Base-by-base conservation (phyloP, 2,113 vertebrate genomes). In the Heteronetta atricapilla region DNA sequence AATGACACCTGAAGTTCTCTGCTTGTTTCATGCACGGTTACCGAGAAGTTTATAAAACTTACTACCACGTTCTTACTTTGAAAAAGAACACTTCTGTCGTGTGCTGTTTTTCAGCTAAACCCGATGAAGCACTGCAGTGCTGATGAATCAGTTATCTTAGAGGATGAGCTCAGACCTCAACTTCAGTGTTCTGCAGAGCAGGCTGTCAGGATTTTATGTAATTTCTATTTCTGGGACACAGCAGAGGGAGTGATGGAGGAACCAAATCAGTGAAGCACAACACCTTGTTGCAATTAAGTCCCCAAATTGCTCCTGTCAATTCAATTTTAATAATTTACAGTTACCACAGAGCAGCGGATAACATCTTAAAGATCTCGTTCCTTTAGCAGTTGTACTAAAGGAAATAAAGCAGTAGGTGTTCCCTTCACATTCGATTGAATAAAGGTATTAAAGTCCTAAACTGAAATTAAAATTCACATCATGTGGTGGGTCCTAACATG, bases 101-200 rank as follows among this genome's bases (percentile, higher is more conserved):
- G 17, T 59, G 42, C 22, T 94, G 22, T 20, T 83, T 86, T 95
- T 64, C 82, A 68, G 52, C 42, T 25, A 13, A 93, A 38, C 20
- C 12, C 29, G 53, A 5, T 15, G 77, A 82, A 88, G 64, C 31
- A 50, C 52, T 75, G 58, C 75, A 67, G 40, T 68, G 68, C 46
- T 74, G 79, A 86, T 89, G 68, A 91, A 93, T 93, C 46, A 31
- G 66, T 85, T 92, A 26, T 33, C 62, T 82, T 74, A 42, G 82
- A 81, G n/a, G 29, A 64, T 81, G 80, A 94, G 82, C 64, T 95
- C 88, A 95, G 64, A 83, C 59, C 59, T 88, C 56, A 90, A 36
- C 38, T 80, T 75, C 38, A 42, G 3, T 60, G 17, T 90, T 91
- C 93, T 56, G 55, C n/a, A 75, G 68, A 93, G 81, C 26, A 83